Conservation (phyloP, 2,797 vertebrate species). For the Neoniphon sammara region DNA sequence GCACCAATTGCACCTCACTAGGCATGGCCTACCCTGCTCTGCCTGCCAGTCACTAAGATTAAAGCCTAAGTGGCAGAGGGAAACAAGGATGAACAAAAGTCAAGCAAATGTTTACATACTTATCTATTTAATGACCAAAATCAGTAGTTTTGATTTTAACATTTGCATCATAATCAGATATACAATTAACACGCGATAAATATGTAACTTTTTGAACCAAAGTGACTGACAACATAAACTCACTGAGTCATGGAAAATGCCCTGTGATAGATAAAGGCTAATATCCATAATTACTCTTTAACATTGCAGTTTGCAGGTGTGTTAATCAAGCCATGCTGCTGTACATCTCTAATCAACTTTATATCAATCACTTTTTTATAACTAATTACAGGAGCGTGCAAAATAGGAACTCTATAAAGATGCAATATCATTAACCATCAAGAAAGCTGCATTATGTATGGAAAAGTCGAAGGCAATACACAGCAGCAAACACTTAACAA, state of each 20-base stretch:
- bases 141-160: slow-evolving; percentile 41
- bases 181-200: background rate
- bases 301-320: slow-evolving; percentile 42
- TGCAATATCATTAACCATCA: background rate
- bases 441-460: background rate
- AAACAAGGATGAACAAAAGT: slow-evolving; percentile 59
- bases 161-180: slow-evolving; percentile 38
- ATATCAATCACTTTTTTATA: slow-evolving; percentile 30
- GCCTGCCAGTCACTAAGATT: slow-evolving; percentile 80
- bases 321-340: slow-evolving; percentile 27
- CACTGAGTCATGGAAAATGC: slow-evolving; percentile 41
- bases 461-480: slow-evolving; percentile 23
- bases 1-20: slow-evolving; percentile 78
- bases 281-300: slow-evolving; percentile 54
- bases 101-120: slow-evolving; percentile 66
- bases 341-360: slow-evolving; percentile 41
- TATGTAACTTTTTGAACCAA: slow-evolving; percentile 30
- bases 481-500: slow-evolving; percentile 39
- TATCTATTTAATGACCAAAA: background rate
- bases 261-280: slow-evolving; percentile 35
- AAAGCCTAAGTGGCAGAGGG: slow-evolving; percentile 77
- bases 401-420: slow-evolving; percentile 23
- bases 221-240: slow-evolving; percentile 34
- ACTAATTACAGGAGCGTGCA: slow-evolving; percentile 14
- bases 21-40: slow-evolving; percentile 74